Conservation (phyloP, 2,888 invertebrate genomes). For the Microplitis deprimator region DNA sequence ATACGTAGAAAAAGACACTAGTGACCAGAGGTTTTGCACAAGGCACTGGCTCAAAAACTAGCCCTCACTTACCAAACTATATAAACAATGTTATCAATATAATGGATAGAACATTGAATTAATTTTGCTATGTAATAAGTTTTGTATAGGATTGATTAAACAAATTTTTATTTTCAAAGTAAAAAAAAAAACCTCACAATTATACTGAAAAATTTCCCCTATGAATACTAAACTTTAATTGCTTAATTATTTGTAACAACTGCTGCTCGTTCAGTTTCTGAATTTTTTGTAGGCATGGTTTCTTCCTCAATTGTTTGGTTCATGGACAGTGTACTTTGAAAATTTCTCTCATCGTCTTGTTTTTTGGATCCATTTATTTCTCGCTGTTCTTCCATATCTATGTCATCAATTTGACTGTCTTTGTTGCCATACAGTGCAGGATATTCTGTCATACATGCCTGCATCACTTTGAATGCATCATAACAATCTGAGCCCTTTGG, state of each 20-base stretch:
- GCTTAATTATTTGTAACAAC: background rate
- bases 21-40: too few relatives aligned
- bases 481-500: slow-evolving; percentile 95
- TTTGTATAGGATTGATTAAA: too few relatives aligned
- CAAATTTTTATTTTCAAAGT: too few relatives aligned
- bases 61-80: too few relatives aligned
- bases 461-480: slow-evolving; percentile 91
- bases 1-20: too few relatives aligned
- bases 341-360: background rate
- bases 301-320: background rate
- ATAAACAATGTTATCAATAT: too few relatives aligned
- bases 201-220: too few relatives aligned
- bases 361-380: background rate
- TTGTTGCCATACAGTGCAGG: slow-evolving; percentile 86
- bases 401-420: slow-evolving; percentile 77
- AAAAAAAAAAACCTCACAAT: too few relatives aligned
- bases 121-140: too few relatives aligned
- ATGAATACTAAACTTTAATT: too few relatives aligned
- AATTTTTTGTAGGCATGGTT: background rate
- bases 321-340: background rate
- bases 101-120: too few relatives aligned
- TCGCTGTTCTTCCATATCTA: slow-evolving; percentile 65
- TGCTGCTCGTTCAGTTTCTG: background rate
- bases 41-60: too few relatives aligned
- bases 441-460: slow-evolving; percentile 89